Base-by-base conservation (phyloP, 2,888 invertebrate genomes). In the Athalia circularis region DNA sequence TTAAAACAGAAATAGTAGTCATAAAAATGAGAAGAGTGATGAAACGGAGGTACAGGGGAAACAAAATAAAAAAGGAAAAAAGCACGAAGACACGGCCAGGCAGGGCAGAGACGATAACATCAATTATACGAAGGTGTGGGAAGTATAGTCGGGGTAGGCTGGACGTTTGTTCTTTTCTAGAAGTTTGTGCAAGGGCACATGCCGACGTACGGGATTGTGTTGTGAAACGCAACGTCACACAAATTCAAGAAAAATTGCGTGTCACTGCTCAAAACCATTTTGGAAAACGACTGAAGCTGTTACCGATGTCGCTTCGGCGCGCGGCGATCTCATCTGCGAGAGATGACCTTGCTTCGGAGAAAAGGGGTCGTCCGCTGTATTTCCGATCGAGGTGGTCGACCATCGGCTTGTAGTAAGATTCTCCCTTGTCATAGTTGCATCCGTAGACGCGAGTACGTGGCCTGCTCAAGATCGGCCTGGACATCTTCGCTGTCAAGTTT, bases 361-460 rank as follows among this genome's bases (percentile, higher is more conserved):
- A 89, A 75, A 89, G 85, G 77, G 92, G 92, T 79, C 92, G 91
- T 77, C 92, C 92, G 81, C 92, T 92, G 86, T 93, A 92, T 90
- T 95, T 96, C 82, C 94, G 93, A 88, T 96, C 95, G 83, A 96
- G 90, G 79, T 94, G 93, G 88, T 96, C 95, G 67, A 96, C 91
- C 82, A 95, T 94, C 9, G 95, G 94, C 84, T 94, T 94, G 92
- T 96, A 96, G 89, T 96, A 95, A 86, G 95, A 95, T 91, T 96
- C 95, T 78, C 96, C 96, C 88, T 95, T 95, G 91, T 95, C 94
- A 91, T 96, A 96, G 90, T 96, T 96, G 90, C 95, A 95, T 87
- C 96, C 95, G 89, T 97, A 96, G 86, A 96, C 94, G 90, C 95
- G 95, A 48, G 96, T 96, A 85, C 96, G 93, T 82, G 95, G 95